These are phyloP conservation scores for Tetramorium alpestre DNA, from an alignment of 1,140 invertebrate genomes.

Conservation along the genomic window DNA sequence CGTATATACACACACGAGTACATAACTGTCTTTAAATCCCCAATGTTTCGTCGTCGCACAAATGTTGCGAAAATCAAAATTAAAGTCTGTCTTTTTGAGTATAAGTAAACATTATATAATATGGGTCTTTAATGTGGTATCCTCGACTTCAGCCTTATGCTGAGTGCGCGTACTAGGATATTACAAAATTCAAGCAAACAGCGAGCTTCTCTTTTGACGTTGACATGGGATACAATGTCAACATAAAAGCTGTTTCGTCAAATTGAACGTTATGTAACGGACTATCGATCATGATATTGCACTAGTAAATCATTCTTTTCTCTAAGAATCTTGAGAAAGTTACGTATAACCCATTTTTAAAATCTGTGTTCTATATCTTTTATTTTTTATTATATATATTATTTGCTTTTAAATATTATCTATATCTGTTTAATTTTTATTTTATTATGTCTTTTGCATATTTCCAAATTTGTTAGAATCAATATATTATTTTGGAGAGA, in stretches of 20 bases:
- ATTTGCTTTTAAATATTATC: not conserved
- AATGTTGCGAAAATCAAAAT: constrained; percentile 13
- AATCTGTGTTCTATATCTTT: not conserved
- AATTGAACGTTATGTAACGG: constrained; percentile 21
- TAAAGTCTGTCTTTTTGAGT: not conserved
- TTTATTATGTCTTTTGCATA: not conserved
- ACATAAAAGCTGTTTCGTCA: constrained; percentile 7
- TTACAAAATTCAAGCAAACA: constrained; percentile 38
- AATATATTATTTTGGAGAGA: not conserved
- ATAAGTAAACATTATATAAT: not conserved
- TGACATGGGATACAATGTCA: not conserved
- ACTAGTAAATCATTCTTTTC: not conserved
- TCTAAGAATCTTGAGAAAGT: not conserved
- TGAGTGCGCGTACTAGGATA: constrained; percentile 16
- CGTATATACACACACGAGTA: not conserved
- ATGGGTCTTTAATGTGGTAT: not conserved
- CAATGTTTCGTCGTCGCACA: not conserved
- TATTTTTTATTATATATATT: constrained; percentile 5
- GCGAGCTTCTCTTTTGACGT: constrained; percentile 10
- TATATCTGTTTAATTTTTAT: not conserved
- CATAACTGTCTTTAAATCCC: not conserved
- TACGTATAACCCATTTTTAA: not conserved
- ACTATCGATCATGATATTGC: constrained; percentile 16
- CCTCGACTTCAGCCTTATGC: not conserved
- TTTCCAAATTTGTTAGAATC: not conserved